Evolutionary conservation across 2,888 invertebrate species (phyloP).

Genomic region (Lymantria dispar): DNA sequence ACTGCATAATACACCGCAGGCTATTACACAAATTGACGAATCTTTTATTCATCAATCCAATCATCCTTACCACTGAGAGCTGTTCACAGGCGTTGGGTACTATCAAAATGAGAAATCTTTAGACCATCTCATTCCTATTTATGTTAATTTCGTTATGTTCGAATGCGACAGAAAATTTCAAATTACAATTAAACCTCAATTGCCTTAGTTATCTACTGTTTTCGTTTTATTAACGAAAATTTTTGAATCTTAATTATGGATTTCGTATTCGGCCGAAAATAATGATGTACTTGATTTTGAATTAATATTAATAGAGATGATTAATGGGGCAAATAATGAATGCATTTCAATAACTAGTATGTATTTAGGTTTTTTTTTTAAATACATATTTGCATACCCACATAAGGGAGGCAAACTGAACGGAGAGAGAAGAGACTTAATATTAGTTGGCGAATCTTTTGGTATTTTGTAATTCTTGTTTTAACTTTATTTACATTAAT

Average conservation of each 20-base stretch:
- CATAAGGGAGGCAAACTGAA: too few relatives aligned
- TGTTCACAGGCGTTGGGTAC: conserved; percentile 65
- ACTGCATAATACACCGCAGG: conserved; percentile 63
- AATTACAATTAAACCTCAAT: conserved; percentile 57
- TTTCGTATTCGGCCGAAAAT: background rate
- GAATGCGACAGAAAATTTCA: conserved; percentile 36
- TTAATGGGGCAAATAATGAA: too few relatives aligned
- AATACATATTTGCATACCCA: too few relatives aligned
- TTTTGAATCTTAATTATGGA: conserved; percentile 15
- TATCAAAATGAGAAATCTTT: conserved; percentile 56
- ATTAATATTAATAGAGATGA: too few relatives aligned
- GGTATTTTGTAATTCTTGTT: too few relatives aligned
- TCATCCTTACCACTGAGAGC: conserved; percentile 68
- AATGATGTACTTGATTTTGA: conserved; percentile 10
- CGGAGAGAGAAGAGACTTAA: too few relatives aligned
- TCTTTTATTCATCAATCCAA: conserved; percentile 79
- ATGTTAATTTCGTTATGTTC: conserved; percentile 14
- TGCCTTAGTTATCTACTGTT: conserved; percentile 72
- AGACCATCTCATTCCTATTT: conserved; percentile 31
- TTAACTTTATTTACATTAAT: too few relatives aligned
- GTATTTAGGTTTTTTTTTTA: too few relatives aligned
- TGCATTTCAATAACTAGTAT: too few relatives aligned
- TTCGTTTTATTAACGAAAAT: conserved; percentile 34
- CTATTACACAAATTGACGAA: conserved; percentile 75
- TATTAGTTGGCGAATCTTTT: too few relatives aligned